Conservation (phyloP, 2,888 invertebrate species). For the Parelbella ahira region DNA sequence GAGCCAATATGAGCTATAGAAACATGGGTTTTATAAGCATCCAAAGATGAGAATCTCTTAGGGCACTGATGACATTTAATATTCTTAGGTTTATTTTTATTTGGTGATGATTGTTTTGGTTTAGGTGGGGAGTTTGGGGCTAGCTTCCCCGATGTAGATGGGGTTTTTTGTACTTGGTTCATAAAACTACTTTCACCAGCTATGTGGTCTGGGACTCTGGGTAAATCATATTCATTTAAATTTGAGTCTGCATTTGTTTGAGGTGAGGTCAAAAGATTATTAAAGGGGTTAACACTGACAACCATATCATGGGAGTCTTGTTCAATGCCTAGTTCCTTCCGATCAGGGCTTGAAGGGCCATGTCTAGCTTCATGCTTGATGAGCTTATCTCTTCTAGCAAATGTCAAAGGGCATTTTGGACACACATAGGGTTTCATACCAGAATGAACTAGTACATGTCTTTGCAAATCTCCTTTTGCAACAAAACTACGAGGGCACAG, state of each 20-base stretch:
- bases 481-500: conserved; percentile 87
- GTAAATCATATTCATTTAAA: conserved; percentile 63
- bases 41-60: conserved; percentile 71
- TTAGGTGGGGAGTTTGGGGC: conserved; percentile 55
- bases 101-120: conserved; percentile 44
- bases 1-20: conserved; percentile 73
- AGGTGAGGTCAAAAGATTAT: conserved; percentile 67
- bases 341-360: conserved; percentile 57
- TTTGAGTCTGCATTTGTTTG: conserved; percentile 47
- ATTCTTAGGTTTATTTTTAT: conserved; percentile 71
- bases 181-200: conserved; percentile 71
- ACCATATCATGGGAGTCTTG: conserved; percentile 78
- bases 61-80: conserved; percentile 77
- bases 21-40: conserved; percentile 77
- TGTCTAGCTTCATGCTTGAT: conserved; percentile 84
- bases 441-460: conserved; percentile 84
- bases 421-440: conserved; percentile 84
- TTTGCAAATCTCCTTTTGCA: conserved; percentile 83
- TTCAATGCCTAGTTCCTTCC: conserved; percentile 52
- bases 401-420: conserved; percentile 83
- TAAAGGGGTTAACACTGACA: conserved; percentile 82
- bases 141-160: conserved; percentile 48
- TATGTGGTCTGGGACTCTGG: conserved; percentile 75
- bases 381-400: conserved; percentile 85
- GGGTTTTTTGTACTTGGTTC: conserved; percentile 58